Conservation (phyloP, 2,113 vertebrate species). For the Micronycteris hirsuta region DNA sequence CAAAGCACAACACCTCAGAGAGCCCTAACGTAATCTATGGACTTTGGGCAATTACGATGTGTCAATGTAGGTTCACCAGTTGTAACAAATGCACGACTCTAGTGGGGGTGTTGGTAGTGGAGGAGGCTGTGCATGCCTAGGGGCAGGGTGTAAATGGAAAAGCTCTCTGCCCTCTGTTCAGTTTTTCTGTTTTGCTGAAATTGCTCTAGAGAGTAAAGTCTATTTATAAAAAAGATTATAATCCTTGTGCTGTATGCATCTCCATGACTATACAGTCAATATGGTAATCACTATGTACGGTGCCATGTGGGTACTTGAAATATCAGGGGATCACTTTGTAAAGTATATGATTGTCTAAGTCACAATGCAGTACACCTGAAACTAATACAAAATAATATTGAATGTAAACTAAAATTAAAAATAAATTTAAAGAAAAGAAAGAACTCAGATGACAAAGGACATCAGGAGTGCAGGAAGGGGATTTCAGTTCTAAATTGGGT, state of each 20-base stretch:
- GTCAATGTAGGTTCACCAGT: neutral
- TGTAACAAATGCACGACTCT: neutral
- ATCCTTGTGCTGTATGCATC: neutral
- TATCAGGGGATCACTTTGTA: neutral
- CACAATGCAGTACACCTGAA: neutral
- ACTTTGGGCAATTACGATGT: neutral
- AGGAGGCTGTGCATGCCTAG: rapidly evolving
- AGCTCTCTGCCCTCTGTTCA: neutral
- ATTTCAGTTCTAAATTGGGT: neutral
- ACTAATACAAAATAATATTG: neutral
- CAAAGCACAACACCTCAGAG: neutral
- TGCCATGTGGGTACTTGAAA: neutral
- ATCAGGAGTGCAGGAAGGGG: neutral
- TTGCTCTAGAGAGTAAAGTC: neutral
- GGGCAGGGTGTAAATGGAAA: neutral
- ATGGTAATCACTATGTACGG: neutral
- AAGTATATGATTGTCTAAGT: neutral
- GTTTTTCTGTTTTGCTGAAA: neutral
- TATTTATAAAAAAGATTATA: neutral
- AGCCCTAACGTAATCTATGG: neutral
- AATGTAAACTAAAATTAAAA: neutral
- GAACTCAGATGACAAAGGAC: neutral
- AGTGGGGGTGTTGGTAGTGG: neutral
- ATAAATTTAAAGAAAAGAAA: neutral
- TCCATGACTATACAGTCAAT: neutral